Conservation (phyloP, 2,113 vertebrate species). For the Pygoscelis antarcticus region DNA sequence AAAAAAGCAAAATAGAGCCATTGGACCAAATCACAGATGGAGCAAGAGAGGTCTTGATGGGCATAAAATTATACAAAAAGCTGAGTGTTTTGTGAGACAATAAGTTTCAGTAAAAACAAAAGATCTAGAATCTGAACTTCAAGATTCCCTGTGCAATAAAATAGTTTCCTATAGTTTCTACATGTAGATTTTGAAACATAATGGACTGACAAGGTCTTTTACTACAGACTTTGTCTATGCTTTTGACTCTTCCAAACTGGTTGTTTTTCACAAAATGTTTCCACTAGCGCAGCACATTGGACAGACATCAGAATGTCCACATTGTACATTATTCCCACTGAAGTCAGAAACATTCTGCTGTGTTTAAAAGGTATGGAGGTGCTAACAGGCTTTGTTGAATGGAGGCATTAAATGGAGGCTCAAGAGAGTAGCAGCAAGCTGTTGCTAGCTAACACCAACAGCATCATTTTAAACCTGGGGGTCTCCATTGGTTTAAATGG, state of each 20-base stretch:
- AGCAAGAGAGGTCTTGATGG: neutral
- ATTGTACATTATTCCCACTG: fast-evolving
- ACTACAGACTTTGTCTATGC: neutral
- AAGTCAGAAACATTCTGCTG: neutral
- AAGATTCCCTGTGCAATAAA: neutral
- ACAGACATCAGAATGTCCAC: neutral
- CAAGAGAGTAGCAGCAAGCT: neutral
- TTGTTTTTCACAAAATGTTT: neutral
- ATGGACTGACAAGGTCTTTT: neutral
- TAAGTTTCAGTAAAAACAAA: neutral
- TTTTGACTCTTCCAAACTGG: neutral
- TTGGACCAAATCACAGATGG: neutral
- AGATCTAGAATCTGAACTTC: neutral
- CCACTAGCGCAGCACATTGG: neutral
- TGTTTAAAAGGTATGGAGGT: neutral
- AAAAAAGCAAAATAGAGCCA: neutral
- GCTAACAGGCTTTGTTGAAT: neutral
- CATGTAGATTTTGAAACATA: neutral
- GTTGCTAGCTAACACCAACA: neutral
- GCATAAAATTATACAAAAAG: neutral
- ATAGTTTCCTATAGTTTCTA: neutral
- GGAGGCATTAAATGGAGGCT: neutral
- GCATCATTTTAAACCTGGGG: neutral
- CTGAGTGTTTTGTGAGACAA: neutral
- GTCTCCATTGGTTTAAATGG: neutral